phyloP scores from a whole-genome alignment of 2,797 vertebrate species.

The Pseudochaenichthys georgianus region DNA sequence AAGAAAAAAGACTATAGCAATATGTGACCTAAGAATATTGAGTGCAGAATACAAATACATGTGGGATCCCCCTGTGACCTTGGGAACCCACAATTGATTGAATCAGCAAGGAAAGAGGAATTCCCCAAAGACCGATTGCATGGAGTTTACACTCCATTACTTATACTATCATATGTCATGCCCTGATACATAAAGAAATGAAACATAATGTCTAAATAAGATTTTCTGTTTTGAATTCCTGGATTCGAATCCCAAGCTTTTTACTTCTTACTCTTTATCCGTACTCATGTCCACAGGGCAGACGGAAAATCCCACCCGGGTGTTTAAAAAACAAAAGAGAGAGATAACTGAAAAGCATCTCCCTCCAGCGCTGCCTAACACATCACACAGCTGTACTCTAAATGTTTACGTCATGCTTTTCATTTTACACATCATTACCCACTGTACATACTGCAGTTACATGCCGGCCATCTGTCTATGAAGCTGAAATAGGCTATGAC shows the following conservation, averaged over 20 bases:
- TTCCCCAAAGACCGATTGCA: neutral
- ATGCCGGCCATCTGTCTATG: conserved; percentile 14
- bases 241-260: neutral
- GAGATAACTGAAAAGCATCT: neutral
- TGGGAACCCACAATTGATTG: conserved; percentile 1
- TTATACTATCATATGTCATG: neutral
- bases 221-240: neutral
- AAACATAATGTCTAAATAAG: neutral
- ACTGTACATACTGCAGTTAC: conserved; percentile 6
- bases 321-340: neutral
- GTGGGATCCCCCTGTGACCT: conserved; percentile 5
- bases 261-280: neutral
- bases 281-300: neutral
- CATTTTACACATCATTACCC: conserved; percentile 19
- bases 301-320: neutral
- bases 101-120: neutral
- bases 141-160: neutral
- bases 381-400: neutral
- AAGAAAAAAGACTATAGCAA: conserved; percentile 5
- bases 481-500: neutral
- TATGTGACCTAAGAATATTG: conserved; percentile 18
- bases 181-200: neutral
- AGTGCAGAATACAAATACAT: conserved; percentile 2
- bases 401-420: conserved; percentile 15
- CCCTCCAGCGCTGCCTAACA: neutral